Conservation (phyloP, 2,888 invertebrate genomes). For the Bellardia pandia region DNA sequence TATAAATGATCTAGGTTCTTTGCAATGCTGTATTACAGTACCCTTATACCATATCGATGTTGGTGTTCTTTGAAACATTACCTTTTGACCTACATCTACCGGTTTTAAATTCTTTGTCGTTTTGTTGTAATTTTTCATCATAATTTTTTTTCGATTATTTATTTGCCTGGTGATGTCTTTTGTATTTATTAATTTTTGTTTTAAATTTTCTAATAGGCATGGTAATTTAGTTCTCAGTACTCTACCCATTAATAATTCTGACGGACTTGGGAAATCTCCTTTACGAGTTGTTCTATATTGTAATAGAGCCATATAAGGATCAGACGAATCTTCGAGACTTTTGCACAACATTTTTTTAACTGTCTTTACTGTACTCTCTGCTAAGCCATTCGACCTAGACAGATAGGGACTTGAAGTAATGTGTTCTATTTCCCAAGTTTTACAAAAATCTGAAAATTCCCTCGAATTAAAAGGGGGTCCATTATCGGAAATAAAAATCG, state of each 20-base stretch:
- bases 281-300: too few relatives aligned
- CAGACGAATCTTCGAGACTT: too few relatives aligned
- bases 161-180: not conserved
- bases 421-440: too few relatives aligned
- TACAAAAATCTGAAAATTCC: too few relatives aligned
- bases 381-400: too few relatives aligned
- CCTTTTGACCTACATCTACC: slow-evolving; percentile 5
- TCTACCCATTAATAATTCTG: not conserved
- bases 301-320: too few relatives aligned
- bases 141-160: too few relatives aligned
- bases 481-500: too few relatives aligned
- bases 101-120: not conserved
- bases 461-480: too few relatives aligned
- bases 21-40: not conserved
- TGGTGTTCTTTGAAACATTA: not conserved
- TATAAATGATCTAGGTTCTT: not conserved
- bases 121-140: not conserved
- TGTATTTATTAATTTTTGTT: not conserved
- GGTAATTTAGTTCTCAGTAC: slow-evolving; percentile 1
- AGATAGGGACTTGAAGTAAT: too few relatives aligned
- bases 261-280: not conserved
- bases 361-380: too few relatives aligned
- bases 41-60: not conserved
- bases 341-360: too few relatives aligned
- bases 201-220: not conserved